These are phyloP conservation scores for Trichonephila inaurata DNA, from an alignment of 1,140 invertebrate species.

Conservation along the genomic window DNA sequence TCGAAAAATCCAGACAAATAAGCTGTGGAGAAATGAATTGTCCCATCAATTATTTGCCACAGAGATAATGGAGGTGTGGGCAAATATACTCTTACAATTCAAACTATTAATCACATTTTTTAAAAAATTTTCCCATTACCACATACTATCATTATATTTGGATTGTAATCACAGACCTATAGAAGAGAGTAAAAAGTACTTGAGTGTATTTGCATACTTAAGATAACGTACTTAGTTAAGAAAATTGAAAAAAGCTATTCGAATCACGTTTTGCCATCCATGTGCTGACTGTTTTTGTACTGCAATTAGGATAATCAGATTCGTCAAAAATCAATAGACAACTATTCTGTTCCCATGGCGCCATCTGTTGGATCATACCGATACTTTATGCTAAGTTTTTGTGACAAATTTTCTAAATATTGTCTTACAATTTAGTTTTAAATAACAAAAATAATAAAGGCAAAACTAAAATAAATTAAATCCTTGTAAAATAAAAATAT, in stretches of 20 bases:
- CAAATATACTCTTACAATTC: background rate
- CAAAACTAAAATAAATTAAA: no score
- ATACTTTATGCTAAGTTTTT: background rate
- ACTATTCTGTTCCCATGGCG: background rate
- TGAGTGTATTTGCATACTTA: background rate
- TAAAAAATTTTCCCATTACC: background rate
- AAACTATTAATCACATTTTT: conserved; percentile 12
- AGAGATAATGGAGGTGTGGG: background rate
- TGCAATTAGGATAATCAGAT: conserved; percentile 45
- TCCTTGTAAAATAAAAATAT: no score
- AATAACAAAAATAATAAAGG: no score
- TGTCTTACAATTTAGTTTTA: no score
- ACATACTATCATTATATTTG: background rate
- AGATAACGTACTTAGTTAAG: conserved; percentile 12
- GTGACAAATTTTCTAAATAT: no score
- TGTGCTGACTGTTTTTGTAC: conserved; percentile 42
- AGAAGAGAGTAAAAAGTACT: background rate
- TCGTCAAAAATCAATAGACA: conserved; percentile 10
- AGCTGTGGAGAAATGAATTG: background rate
- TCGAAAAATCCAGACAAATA: background rate
- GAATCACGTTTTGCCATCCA: conserved; percentile 41
- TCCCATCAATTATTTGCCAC: background rate
- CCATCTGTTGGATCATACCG: background rate
- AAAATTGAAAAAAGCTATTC: background rate
- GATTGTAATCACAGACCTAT: background rate